Evolutionary conservation across 1,140 invertebrate species (phyloP), one percentile per base, ranked within the genome.

Genomic region (Coboldia fuscipes): DNA sequence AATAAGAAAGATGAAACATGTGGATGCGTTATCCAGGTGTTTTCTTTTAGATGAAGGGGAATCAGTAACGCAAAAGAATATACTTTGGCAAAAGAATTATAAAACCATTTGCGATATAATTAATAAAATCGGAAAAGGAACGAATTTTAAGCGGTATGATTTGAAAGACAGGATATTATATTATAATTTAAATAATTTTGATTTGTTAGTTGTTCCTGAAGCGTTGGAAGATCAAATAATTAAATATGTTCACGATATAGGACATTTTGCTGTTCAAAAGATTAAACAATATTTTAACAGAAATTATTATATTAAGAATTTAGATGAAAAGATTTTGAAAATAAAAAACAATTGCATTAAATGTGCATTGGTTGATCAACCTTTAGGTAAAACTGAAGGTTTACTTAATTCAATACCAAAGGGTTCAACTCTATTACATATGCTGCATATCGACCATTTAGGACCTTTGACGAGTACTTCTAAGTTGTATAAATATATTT

Each of bases 11-110:
- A 45, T 49, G 45, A 35, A 17, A 21, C 50, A 54, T 34, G 47
- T 45, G 3, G 47, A 54, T 36, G 43, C 42, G 1, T 37, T 53
- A 12, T 53, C 47, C 34, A 22, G 46, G n/a, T n/a, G n/a, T n/a
- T n/a, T n/a, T n/a, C n/a, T n/a, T n/a, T n/a, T n/a, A n/a, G n/a
- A n/a, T n/a, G n/a, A n/a, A n/a, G n/a, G n/a, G n/a, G n/a, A n/a
- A n/a, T n/a, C n/a, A n/a, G n/a, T n/a, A n/a, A n/a, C n/a, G n/a
- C n/a, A n/a, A n/a, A n/a, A n/a, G n/a, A n/a, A n/a, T n/a, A n/a
- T n/a, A n/a, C n/a, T n/a, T n/a, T n/a, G n/a, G n/a, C n/a, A n/a
- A n/a, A n/a, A n/a, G n/a, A n/a, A n/a, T n/a, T n/a, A n/a, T n/a
- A n/a, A n/a, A n/a, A n/a, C n/a, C n/a, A n/a, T n/a, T n/a, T n/a